Base-by-base conservation (phyloP, 37 sponge, comb jelly and placozoan genomes). In the Tethya wilhelma region DNA sequence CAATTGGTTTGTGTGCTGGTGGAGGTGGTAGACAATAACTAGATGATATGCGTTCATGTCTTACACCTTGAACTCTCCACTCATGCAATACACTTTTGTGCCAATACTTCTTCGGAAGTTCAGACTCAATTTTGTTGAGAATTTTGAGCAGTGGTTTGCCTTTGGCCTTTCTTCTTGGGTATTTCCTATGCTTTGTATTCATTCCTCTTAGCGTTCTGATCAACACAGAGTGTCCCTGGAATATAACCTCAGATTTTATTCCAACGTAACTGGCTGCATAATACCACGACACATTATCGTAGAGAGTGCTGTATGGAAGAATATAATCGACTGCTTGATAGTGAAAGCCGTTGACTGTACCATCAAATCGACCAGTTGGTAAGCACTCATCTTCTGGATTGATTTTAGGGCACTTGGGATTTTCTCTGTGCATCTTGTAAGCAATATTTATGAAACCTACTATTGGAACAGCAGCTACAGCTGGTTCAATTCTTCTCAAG, bases 1-100 rank as follows among this genome's bases (percentile, higher is more conserved):
- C 9, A 38, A 68, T 37, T 68, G 40, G 36, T 9, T 33, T 36
- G 17, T 68, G 69, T 9, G 28, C 0, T 11, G 42, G 42, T 14
- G 69, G 38, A 14, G 69, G 69, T 19, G 69, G 69, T 37, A 68
- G 4, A 68, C 69, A 68, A 32, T 38, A 2, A 6, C 38, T 68
- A 25, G 34, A 25, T 20, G 69, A 68, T 25, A 7, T 68, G 2
- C 5, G 39, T 25, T 36, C 43, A 68, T 68, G 43, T 5, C 4
- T 19, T 2, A 1, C 0, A 25, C 5, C 4, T 0, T 2, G 0
- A 0, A 25, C 22, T 9, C 38, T 68, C 32, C 69, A 38, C 38
- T 36, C 36, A 32, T 5, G 7, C 22, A 38, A 38, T 37, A 68
- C n/a, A 14, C 19, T 68, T 32, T 34, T 25, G 37, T 68, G 32